phyloP scores from a whole-genome alignment of 2,888 invertebrate species.

The Nymphalis urticae region DNA sequence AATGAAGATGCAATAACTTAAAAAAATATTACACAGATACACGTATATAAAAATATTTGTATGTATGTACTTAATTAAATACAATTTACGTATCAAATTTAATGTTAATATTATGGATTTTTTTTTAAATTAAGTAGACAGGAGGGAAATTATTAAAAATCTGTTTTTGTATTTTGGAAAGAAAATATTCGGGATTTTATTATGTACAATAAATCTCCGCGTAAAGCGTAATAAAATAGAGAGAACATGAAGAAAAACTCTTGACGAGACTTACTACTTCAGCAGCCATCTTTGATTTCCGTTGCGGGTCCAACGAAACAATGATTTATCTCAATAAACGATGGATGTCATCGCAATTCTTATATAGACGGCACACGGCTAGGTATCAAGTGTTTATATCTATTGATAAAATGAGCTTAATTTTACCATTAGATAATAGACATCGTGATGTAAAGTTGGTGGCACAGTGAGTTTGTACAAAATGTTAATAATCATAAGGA shows the following conservation, averaged over 20 bases:
- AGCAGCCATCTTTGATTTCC: conserved; percentile 37
- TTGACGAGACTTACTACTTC: conserved; percentile 45
- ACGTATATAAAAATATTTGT: too few relatives aligned
- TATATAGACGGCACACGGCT: conserved; percentile 34
- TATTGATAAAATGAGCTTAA: conserved; percentile 46
- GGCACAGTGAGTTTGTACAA: not conserved
- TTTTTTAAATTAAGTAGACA: too few relatives aligned
- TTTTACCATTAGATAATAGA: conserved; percentile 43
- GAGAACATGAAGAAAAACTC: not conserved
- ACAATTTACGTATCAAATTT: too few relatives aligned
- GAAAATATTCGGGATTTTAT: too few relatives aligned
- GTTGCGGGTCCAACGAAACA: not conserved
- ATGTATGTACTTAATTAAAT: too few relatives aligned
- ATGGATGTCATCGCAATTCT: conserved; percentile 30
- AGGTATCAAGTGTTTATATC: conserved; percentile 45
- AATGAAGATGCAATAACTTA: too few relatives aligned
- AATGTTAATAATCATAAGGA: not conserved
- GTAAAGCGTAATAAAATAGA: not conserved
- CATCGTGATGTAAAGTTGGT: not conserved
- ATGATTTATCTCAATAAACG: conserved; percentile 28
- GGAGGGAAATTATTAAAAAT: too few relatives aligned
- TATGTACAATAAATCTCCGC: too few relatives aligned
- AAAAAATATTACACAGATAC: too few relatives aligned
- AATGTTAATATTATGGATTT: too few relatives aligned
- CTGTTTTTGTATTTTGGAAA: too few relatives aligned